phyloP scores from a whole-genome alignment of 2,888 invertebrate genomes.

The Nowickia ferox region DNA sequence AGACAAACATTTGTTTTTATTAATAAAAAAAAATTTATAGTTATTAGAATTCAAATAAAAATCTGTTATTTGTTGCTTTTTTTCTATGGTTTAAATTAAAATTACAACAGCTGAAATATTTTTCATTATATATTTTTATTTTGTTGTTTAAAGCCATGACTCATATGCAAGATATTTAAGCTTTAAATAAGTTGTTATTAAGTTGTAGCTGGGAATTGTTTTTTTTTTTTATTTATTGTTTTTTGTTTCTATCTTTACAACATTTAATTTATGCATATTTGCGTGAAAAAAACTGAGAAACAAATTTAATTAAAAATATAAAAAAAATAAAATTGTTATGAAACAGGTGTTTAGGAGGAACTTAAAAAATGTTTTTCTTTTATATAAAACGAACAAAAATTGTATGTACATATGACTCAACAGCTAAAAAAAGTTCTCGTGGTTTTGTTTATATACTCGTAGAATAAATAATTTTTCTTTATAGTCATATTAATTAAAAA shows the following conservation, averaged over 20 bases:
- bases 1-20: neutral
- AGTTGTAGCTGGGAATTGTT: conserved; percentile 13
- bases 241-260: neutral
- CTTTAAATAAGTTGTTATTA: conserved; percentile 12
- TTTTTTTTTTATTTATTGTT: neutral
- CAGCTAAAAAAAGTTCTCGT: conserved; percentile 12
- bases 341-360: conserved; percentile 53
- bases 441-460: neutral
- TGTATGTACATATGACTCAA: neutral
- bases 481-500: too few relatives aligned
- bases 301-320: conserved; percentile 22
- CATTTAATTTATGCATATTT: conserved; percentile 60
- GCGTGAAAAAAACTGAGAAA: conserved; percentile 4
- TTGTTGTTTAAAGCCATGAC: conserved; percentile 14
- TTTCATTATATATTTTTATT: conserved; percentile 28
- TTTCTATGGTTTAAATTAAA: conserved; percentile 38
- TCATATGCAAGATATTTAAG: conserved; percentile 47
- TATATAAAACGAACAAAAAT: neutral
- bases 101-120: conserved; percentile 21
- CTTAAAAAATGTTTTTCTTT: conserved; percentile 34
- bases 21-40: conserved; percentile 21
- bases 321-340: conserved; percentile 7
- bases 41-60: conserved; percentile 20
- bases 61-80: conserved; percentile 22
- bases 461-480: too few relatives aligned